Conservation (phyloP, 2,888 invertebrate genomes). For the Pachliopta kotzebuea region DNA sequence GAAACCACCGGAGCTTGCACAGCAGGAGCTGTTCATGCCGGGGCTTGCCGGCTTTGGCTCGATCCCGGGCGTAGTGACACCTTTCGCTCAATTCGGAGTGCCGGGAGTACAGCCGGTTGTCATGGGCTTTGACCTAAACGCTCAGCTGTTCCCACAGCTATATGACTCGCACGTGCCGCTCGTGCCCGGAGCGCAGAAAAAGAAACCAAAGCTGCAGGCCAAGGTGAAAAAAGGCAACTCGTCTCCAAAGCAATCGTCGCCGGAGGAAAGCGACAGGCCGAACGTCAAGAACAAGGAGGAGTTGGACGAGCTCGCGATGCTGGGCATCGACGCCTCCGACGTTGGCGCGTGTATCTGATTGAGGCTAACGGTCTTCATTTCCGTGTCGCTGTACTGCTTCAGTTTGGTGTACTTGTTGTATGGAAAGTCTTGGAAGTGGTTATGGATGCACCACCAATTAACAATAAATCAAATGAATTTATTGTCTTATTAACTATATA, state of each 20-base stretch:
- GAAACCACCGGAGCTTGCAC: slow-evolving; percentile 40
- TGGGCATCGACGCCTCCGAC: slow-evolving; percentile 92
- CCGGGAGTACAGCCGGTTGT: slow-evolving; percentile 49
- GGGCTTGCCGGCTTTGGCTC: slow-evolving; percentile 40
- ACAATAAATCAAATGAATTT: too few species aligned
- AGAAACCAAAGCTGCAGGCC: slow-evolving; percentile 21
- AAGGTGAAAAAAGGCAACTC: background rate
- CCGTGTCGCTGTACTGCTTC: too few species aligned
- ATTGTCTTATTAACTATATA: too few species aligned
- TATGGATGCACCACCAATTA: too few species aligned
- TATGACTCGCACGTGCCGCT: slow-evolving; percentile 68
- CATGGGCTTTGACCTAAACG: slow-evolving; percentile 65
- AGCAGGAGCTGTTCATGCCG: slow-evolving; percentile 38
- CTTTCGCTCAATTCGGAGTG: slow-evolving; percentile 37
- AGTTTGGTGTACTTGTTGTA: too few species aligned
- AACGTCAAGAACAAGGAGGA: slow-evolving; percentile 71
- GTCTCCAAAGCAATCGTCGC: slow-evolving; percentile 6
- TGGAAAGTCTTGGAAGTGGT: too few species aligned
- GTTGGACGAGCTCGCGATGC: slow-evolving; percentile 88
- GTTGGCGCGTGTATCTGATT: slow-evolving; percentile 71
- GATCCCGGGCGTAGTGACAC: slow-evolving; percentile 43
- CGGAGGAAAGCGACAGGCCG: slow-evolving; percentile 6
- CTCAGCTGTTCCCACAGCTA: slow-evolving; percentile 54
- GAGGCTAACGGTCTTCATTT: too few species aligned
- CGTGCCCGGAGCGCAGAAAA: slow-evolving; percentile 40